Percentiles rank a stretch among this genome's conserved stretches.
phyloP scores from a whole-genome alignment of 2,113 vertebrate species.

The Aplodontia rufa region DNA sequence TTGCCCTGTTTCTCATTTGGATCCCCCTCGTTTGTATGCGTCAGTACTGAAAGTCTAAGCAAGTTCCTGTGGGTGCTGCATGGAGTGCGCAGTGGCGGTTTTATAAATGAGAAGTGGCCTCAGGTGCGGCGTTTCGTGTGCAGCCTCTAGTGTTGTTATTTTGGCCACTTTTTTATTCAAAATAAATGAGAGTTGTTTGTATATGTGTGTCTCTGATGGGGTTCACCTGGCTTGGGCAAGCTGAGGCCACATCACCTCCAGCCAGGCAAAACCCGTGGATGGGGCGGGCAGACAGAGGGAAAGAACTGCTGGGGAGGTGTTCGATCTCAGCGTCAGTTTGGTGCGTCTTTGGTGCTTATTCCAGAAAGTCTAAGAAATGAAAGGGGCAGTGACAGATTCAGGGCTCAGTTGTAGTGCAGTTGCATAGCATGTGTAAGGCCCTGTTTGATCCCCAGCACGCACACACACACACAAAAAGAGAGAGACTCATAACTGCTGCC shows the following conservation, averaged over 20 bases:
- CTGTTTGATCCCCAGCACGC: too few relatives aligned
- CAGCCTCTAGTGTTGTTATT: slow-evolving; percentile 56
- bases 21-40: not conserved
- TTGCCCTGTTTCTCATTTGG: not conserved
- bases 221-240: not conserved
- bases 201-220: not conserved
- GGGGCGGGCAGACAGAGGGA: not conserved
- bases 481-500: too few relatives aligned
- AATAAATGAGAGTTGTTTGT: slow-evolving; percentile 66
- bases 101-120: slow-evolving; percentile 50
- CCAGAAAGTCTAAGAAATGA: not conserved
- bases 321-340: not conserved
- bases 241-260: not conserved
- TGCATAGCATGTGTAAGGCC: not conserved
- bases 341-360: not conserved
- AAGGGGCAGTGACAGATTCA: not conserved
- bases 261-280: too few relatives aligned
- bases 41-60: not conserved
- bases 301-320: too few relatives aligned
- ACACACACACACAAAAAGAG: too few relatives aligned
- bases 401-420: too few relatives aligned
- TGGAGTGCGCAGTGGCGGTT: slow-evolving; percentile 10
- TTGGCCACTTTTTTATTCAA: slow-evolving; percentile 71
- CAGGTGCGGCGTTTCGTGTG: slow-evolving; percentile 65
- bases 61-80: slow-evolving; percentile 52